A percentile compares a stretch with the other conserved stretches of the same genome.
These are phyloP conservation scores for Gryllus bimaculatus DNA, from an alignment of 1,140 invertebrate species.

Conservation along the genomic window DNA sequence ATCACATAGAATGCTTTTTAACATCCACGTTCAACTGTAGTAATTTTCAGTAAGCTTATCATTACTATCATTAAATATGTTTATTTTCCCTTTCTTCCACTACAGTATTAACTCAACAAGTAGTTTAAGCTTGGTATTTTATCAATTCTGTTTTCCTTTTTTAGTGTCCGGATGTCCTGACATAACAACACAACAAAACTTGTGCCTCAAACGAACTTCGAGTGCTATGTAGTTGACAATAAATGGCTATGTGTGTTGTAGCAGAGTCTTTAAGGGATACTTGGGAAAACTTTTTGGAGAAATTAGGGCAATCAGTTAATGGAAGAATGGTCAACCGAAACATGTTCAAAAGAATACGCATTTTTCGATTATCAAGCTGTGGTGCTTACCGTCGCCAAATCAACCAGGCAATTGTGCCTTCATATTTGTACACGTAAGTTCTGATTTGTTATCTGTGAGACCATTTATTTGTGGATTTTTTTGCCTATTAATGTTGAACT, in stretches of 20 bases:
- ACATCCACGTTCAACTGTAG: constrained; percentile 53
- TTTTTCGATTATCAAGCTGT: constrained; percentile 87
- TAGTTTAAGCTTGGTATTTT: not conserved
- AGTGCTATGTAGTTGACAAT: constrained; percentile 82
- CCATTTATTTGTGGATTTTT: not conserved
- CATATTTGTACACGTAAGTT: constrained; percentile 10
- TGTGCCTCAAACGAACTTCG: constrained; percentile 60
- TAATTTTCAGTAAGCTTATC: not conserved
- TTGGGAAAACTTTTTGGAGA: constrained; percentile 83
- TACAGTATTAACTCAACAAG: not conserved
- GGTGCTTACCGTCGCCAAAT: constrained; percentile 59
- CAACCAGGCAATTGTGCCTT: constrained; percentile 21
- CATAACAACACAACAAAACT: constrained; percentile 34
- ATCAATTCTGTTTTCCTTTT: not conserved
- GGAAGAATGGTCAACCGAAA: constrained; percentile 61
- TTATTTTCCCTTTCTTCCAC: not conserved
- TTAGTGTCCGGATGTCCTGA: constrained; percentile 7
- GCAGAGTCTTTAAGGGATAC: constrained; percentile 61
- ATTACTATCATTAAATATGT: not conserved
- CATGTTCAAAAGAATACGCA: constrained; percentile 63
- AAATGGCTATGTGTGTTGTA: constrained; percentile 78
- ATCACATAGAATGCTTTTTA: constrained; percentile 63
- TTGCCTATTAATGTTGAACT: not conserved
- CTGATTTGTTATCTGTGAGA: not conserved
- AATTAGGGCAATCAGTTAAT: constrained; percentile 68